Conservation (phyloP, 2,888 invertebrate genomes). For the Argyra leucocephala region DNA sequence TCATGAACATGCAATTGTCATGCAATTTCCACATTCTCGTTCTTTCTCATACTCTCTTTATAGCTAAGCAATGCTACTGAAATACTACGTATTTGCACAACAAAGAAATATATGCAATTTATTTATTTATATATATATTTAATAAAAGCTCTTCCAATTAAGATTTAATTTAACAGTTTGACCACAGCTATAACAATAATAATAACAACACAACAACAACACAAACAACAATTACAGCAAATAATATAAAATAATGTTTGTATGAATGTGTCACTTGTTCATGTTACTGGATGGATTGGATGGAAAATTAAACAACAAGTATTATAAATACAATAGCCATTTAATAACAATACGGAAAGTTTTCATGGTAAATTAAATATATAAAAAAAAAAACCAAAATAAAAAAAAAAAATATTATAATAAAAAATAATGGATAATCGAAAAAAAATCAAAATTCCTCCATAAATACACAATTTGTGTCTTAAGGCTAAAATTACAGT, state of each 20-base stretch:
- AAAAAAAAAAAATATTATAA: neutral
- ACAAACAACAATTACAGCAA: neutral
- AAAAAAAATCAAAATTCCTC: neutral
- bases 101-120: neutral
- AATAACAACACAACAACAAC: neutral
- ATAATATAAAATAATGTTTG: neutral
- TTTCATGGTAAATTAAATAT: neutral
- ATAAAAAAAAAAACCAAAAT: neutral
- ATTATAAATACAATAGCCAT: neutral
- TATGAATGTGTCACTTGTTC: neutral
- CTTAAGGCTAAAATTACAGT: neutral
- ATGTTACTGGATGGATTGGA: neutral
- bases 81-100: neutral
- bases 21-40: neutral
- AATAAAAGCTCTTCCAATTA: conserved; percentile 1
- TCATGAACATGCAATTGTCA: neutral
- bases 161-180: neutral
- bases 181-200: neutral
- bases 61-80: neutral
- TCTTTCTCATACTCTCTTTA: too few relatives aligned
- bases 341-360: neutral
- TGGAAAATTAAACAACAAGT: neutral
- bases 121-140: neutral
- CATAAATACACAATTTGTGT: conserved; percentile 3
- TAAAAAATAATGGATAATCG: neutral